Evolutionary conservation across 30 jellyfish, hydroid and myxozoan genomes (phyloP), one percentile per base, ranked within the genome.

Genomic region (Mastigias papua): DNA sequence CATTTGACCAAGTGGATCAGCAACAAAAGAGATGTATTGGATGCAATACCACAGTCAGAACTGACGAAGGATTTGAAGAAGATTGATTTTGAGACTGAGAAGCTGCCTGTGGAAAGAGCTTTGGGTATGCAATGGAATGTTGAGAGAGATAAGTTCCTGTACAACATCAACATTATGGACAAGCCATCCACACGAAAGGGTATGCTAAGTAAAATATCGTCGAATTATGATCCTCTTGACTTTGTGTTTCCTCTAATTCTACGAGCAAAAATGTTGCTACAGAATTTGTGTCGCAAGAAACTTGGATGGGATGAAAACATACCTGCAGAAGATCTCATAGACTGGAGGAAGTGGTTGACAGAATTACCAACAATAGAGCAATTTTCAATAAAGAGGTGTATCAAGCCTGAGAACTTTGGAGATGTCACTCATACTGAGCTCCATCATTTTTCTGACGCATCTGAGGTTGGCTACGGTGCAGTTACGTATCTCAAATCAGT

Each of bases 381-480:
- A n/a, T n/a, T n/a, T n/a, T n/a, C n/a, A 37, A 67, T 32, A 65
- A 86, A 78, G 29, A 65, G 26, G 42, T 33, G 79, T 46, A 26
- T 51, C 17, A 48, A 62, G 23, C 23, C 76, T 82, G 25, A 63
- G 34, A 62, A 66, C 11, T 37, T 37, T 37, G 10, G 6, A 3
- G 11, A 3, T 3, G 54, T 37, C 42, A 74, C 26, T 46, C 69
- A 76, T 25, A 69, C 69, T 63, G 84, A 65, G 85, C 80, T 87
- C 69, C 92, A 87, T 68, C 73, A 28, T 0, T 87, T 87, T 87
- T 35, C 68, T 19, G 90, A 85, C 34, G 94, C 82, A 6, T 16
- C 73, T 30, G 80, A 58, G 73, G 22, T 60, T n/a, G 94, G 82
- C 28, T 87, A 87, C 49, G 96, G 96, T 29, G 37, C 26, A 33